Base-by-base conservation (phyloP, 2,797 vertebrate species). In the Pantherophis vulpinus region DNA sequence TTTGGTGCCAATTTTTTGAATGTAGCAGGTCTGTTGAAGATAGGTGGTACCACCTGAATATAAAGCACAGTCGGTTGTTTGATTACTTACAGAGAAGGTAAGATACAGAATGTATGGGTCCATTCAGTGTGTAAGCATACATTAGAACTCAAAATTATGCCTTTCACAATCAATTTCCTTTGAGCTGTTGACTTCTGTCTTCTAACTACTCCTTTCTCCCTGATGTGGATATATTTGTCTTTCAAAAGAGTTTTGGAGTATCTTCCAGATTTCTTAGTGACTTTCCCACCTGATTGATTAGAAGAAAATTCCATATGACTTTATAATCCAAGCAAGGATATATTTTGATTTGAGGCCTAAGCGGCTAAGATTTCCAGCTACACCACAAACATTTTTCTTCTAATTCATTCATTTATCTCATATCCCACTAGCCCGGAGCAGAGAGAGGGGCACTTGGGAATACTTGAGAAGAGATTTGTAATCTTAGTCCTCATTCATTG, bases 381-480 rank as follows among this genome's bases (percentile, higher is more conserved):
- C 83, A 92, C 70, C 94, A 87, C 94, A 95, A 93, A 70, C 63
- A 60, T 93, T 94, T 93, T 94, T 88, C 74, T 87, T 54, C 63
- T 12, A 13, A 61, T 59, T 27, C 59, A 86, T 86, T 87, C n/a
- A 12, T 74, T 59, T 23, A 18, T 7, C 32, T 32, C 37, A 25
- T 13, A 25, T 11, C 51, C 47, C 66, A 27, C 4, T 88, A 70
- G 13, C 42, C 66, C 47, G 58, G 27, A 47, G 2, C 91, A 54
- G 37, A 92, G 90, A 91, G 32, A 18, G 90, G 89, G 56, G 87
- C 88, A 86, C 93, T 95, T 91, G 90, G 94, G 95, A 93, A 94
- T 96, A 93, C 92, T 95, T 95, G 91, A 92, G 87, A 89, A 90
- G 92, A 93, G 91, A 93, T 95, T 97, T 97, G 96, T 95, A 96